A percentile compares a stretch with the other conserved stretches of the same genome.
These are phyloP conservation scores for Serinus canaria DNA, from an alignment of 2,113 vertebrate genomes.

Conservation along the genomic window DNA sequence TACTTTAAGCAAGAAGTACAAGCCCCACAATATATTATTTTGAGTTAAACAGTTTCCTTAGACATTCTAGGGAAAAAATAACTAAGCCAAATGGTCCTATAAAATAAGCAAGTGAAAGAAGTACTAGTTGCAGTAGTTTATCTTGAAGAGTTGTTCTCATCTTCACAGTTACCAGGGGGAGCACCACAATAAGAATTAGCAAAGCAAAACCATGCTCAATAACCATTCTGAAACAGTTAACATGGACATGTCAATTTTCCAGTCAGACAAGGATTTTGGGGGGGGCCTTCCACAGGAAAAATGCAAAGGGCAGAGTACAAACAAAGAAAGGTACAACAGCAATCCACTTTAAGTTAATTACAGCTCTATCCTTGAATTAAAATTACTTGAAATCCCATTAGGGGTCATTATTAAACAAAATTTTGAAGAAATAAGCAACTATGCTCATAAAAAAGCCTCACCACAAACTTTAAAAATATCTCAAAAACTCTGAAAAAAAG, in stretches of 20 bases:
- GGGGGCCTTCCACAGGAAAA: background rate
- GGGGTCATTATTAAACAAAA: background rate
- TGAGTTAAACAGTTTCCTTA: background rate
- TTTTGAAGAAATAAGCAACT: background rate
- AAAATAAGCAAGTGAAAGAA: background rate
- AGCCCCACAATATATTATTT: background rate
- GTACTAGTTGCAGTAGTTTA: background rate
- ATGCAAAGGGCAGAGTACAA: background rate
- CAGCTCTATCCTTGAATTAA: background rate
- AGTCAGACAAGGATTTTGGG: background rate
- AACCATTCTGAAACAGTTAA: background rate
- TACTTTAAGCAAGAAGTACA: background rate
- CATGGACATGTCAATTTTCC: background rate
- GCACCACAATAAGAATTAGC: background rate
- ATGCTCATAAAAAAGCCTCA: background rate
- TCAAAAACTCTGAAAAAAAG: background rate
- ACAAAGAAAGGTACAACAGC: background rate
- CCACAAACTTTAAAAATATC: background rate
- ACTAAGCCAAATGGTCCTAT: background rate
- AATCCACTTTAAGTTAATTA: background rate
- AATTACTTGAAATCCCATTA: background rate
- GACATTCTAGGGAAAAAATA: background rate
- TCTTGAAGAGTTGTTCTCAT: background rate
- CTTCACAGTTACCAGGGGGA: background rate
- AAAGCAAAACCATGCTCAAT: background rate